phyloP scores from a whole-genome alignment of 53 echinoderm and acorn worm genomes.

The Mesocentrotus franciscanus region DNA sequence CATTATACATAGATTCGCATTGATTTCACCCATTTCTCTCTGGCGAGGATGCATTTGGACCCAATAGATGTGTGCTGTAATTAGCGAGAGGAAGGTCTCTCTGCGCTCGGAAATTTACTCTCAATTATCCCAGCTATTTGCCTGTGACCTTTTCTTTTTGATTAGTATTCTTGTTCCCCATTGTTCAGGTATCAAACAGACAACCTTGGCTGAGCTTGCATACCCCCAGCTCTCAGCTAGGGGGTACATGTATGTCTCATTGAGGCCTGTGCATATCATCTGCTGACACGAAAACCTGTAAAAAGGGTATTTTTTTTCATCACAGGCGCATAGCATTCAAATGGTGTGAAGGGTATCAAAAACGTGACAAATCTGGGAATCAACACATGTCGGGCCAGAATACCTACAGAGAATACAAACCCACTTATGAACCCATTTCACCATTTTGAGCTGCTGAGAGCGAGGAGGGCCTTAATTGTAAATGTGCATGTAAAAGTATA shows the following conservation, averaged over 20 bases:
- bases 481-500: no score
- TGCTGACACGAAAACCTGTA: no score
- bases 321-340: no score
- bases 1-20: not conserved
- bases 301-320: no score
- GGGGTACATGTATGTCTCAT: no score
- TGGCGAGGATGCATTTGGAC: not conserved
- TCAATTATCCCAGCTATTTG: conserved; percentile 21
- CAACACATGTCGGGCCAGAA: no score
- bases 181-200: not conserved
- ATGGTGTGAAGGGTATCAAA: no score
- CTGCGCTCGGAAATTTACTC: not conserved
- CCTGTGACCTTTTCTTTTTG: not conserved
- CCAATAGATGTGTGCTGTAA: not conserved
- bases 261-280: no score
- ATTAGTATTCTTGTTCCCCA: not conserved
- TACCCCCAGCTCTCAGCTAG: no score
- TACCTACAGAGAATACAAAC: no score
- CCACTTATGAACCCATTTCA: no score
- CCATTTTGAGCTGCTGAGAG: not conserved
- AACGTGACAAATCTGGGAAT: no score
- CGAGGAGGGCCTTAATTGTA: not conserved
- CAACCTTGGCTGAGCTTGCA: not conserved
- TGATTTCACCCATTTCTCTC: not conserved
- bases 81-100: not conserved